Evolutionary conservation across 2,888 invertebrate species (phyloP).

Genomic region (Apamea crenata): DNA sequence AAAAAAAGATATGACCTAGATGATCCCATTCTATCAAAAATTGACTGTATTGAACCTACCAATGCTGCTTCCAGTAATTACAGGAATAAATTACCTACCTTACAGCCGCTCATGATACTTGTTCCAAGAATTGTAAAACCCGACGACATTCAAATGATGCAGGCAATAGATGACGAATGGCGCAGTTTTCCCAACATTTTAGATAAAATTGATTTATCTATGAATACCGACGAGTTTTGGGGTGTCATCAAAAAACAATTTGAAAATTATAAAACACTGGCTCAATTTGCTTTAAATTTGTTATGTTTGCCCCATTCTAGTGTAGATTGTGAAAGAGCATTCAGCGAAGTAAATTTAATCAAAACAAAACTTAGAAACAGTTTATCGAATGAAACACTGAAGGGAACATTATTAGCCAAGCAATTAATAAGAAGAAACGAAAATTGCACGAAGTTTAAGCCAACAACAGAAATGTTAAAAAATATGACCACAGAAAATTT

Average conservation of each 20-base stretch:
- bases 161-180: slow-evolving; percentile 42
- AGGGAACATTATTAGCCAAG: slow-evolving; percentile 20
- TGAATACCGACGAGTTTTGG: slow-evolving; percentile 31
- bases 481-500: slow-evolving; percentile 18
- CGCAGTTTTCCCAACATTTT: slow-evolving; percentile 39
- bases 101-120: slow-evolving; percentile 19
- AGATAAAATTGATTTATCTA: slow-evolving; percentile 29
- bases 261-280: slow-evolving; percentile 18
- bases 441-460: slow-evolving; percentile 31
- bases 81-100: slow-evolving; percentile 10
- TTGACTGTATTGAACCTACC: slow-evolving; percentile 1
- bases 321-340: slow-evolving; percentile 34
- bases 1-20: slow-evolving; percentile 10
- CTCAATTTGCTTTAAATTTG: slow-evolving; percentile 21
- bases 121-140: slow-evolving; percentile 39
- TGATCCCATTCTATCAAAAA: no score
- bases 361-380: slow-evolving; percentile 56
- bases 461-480: slow-evolving; percentile 21
- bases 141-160: slow-evolving; percentile 23
- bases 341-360: slow-evolving; percentile 45
- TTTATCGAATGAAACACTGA: slow-evolving; percentile 44
- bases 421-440: slow-evolving; percentile 15
- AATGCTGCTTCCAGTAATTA: slow-evolving; percentile 12
- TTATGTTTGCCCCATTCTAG: background rate
- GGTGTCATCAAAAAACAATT: slow-evolving; percentile 18